A percentile compares a stretch with the other conserved stretches of the same genome.
phyloP scores from a whole-genome alignment of 35 echinoderm and acorn worm species.

The Lytechinus variegatus region DNA sequence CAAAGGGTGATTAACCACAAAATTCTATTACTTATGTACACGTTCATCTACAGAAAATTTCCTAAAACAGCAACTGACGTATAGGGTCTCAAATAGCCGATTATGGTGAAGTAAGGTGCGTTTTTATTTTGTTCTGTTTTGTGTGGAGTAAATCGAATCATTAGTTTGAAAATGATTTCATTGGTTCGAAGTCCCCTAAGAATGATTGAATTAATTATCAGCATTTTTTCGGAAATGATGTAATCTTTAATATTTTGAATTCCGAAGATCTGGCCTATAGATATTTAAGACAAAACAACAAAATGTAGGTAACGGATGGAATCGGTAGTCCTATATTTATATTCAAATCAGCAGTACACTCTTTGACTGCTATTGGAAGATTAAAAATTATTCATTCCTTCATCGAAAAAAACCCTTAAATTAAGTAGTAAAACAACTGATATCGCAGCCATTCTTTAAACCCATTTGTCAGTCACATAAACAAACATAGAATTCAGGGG shows the following conservation, averaged over 20 bases:
- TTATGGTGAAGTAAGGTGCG: background rate
- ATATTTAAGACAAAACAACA: too few species aligned
- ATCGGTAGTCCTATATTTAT: too few species aligned
- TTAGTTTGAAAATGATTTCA: background rate
- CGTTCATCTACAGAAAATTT: background rate
- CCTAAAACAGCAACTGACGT: background rate
- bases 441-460: too few species aligned
- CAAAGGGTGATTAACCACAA: background rate
- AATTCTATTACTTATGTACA: background rate
- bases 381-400: too few species aligned
- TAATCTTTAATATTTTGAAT: background rate
- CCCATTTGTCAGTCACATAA: too few species aligned
- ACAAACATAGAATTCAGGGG: too few species aligned
- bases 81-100: background rate
- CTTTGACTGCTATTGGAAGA: too few species aligned
- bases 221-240: background rate
- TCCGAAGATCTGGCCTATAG: background rate
- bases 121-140: background rate
- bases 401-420: too few species aligned
- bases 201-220: background rate
- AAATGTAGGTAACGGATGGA: too few species aligned
- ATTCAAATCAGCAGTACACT: too few species aligned
- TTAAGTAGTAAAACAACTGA: too few species aligned
- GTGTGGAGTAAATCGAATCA: background rate
- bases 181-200: background rate